Evolutionary conservation across 2,797 vertebrate genomes (phyloP).

Genomic region (Notoglanidium macrostoma): DNA sequence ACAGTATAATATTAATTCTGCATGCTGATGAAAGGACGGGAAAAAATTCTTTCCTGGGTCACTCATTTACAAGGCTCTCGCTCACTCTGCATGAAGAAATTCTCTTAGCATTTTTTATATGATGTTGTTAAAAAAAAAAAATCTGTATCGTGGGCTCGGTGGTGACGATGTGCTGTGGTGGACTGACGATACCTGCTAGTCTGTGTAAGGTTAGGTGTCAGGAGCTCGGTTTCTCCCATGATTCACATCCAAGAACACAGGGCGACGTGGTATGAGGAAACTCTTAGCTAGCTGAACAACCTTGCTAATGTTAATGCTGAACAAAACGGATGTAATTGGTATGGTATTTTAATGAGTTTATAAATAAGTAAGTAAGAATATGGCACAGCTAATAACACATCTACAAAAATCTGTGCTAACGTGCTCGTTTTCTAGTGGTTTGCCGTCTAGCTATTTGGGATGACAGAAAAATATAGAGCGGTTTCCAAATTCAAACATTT

Average conservation of each 20-base stretch:
- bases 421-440: background rate
- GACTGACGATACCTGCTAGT: background rate
- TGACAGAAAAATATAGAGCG: background rate
- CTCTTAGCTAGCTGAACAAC: background rate
- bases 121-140: background rate
- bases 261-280: background rate
- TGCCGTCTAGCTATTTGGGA: background rate
- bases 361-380: background rate
- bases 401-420: background rate
- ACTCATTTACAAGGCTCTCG: background rate
- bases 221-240: background rate
- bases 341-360: background rate
- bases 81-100: background rate
- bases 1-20: constrained; percentile 24
- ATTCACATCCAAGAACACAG: background rate
- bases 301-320: background rate
- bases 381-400: background rate
- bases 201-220: background rate
- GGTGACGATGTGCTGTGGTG: no score
- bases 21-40: constrained; percentile 26
- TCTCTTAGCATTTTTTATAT: background rate
- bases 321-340: background rate
- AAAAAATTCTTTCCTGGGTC: background rate
- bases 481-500: background rate
- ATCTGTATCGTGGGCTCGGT: background rate